Conservation (phyloP, 2,797 vertebrate species). For the Morus bassanus region DNA sequence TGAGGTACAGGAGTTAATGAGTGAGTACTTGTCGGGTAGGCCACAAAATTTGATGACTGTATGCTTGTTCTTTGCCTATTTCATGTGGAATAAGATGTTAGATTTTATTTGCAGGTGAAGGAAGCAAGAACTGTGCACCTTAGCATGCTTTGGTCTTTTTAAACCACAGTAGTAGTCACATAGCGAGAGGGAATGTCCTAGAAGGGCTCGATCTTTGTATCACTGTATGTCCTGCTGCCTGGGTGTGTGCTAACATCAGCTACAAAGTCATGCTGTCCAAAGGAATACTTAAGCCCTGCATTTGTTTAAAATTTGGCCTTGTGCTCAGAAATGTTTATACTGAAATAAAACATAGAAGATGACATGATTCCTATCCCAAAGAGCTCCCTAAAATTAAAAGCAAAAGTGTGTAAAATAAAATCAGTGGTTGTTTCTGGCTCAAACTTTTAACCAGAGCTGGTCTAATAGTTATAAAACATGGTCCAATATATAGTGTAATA, state of each 20-base stretch:
- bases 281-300: not conserved
- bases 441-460: not conserved
- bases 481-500: not conserved
- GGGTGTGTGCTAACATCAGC: not conserved
- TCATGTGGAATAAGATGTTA: not conserved
- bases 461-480: not conserved
- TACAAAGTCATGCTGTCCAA: not conserved
- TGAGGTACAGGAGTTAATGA: not conserved
- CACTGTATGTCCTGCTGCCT: not conserved
- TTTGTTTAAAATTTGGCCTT: conserved; percentile 39
- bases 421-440: not conserved
- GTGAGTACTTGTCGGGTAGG: not conserved
- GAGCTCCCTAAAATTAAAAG: conserved; percentile 17
- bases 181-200: not conserved
- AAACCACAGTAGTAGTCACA: not conserved
- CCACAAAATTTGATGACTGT: fast-evolving
- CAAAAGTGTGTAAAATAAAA: conserved; percentile 18
- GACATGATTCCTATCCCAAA: not conserved
- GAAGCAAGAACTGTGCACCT: not conserved
- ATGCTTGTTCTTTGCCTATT: not conserved
- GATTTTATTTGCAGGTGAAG: not conserved
- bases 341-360: conserved; percentile 30
- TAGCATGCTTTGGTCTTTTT: not conserved
- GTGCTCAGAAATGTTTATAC: conserved; percentile 17
- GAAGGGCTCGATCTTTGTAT: fast-evolving